Percentiles rank a stretch among this genome's conserved stretches.
These are phyloP conservation scores for Barypeithes pellucidus DNA, from an alignment of 2,888 invertebrate genomes.

Conservation along the genomic window DNA sequence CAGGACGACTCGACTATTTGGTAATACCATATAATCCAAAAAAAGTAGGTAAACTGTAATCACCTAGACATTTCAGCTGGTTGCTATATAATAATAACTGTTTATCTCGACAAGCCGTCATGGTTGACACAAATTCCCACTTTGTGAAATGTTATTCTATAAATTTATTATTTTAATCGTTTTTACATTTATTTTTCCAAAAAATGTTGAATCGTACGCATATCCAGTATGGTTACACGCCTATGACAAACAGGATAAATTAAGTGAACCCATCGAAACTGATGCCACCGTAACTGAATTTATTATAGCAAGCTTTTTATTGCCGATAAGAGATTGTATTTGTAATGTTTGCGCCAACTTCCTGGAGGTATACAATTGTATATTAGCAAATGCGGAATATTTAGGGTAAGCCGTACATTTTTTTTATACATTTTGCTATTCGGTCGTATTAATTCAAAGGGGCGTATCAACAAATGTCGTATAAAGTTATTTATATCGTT, in stretches of 20 bases:
- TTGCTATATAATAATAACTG: background rate
- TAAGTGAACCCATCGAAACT: slow-evolving; percentile 29
- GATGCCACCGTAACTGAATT: slow-evolving; percentile 52
- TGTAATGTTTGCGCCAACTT: slow-evolving; percentile 56
- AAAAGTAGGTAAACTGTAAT: no score
- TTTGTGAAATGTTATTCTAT: slow-evolving; percentile 42
- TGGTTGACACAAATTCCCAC: slow-evolving; percentile 39
- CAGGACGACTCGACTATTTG: no score
- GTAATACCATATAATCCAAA: no score
- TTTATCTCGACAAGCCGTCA: slow-evolving; percentile 39
- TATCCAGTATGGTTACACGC: slow-evolving; percentile 53
- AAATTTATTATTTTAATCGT: slow-evolving; percentile 52
- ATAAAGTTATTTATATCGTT: no score
- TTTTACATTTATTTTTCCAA: slow-evolving; percentile 48
- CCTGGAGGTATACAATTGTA: slow-evolving; percentile 56
- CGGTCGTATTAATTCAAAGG: no score
- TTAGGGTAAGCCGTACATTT: slow-evolving; percentile 27
- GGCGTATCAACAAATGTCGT: no score
- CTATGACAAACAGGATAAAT: slow-evolving; percentile 40
- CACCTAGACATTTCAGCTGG: background rate
- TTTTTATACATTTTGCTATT: no score
- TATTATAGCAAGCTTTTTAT: slow-evolving; percentile 50
- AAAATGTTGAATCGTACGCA: slow-evolving; percentile 44
- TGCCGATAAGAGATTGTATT: slow-evolving; percentile 55
- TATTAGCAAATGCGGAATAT: slow-evolving; percentile 43